A percentile compares a stretch with the other conserved stretches of the same genome.
phyloP scores from a whole-genome alignment of 1,140 invertebrate species.

The Diuraphis noxia region DNA sequence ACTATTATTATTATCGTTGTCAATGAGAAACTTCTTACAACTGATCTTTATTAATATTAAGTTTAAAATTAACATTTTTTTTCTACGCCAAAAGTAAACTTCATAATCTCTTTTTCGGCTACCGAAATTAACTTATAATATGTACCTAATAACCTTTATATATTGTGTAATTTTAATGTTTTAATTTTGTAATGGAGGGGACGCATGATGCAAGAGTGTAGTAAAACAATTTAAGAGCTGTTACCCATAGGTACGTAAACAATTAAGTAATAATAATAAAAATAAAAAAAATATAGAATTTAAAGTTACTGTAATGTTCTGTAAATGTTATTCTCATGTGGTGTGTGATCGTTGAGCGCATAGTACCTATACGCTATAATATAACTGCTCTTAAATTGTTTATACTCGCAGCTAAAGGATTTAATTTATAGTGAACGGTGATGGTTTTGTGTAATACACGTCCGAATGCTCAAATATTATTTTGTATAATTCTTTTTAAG shows the following conservation, averaged over 20 bases:
- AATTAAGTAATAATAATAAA: background rate
- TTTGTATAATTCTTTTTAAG: constrained; percentile 53
- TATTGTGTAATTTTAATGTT: constrained; percentile 5
- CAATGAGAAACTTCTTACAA: background rate
- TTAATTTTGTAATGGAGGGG: constrained; percentile 31
- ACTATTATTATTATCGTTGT: background rate
- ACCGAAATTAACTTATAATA: background rate
- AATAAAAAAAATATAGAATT: background rate
- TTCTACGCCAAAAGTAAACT: background rate
- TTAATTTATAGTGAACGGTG: constrained; percentile 22
- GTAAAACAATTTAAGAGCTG: background rate
- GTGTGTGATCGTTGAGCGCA: background rate
- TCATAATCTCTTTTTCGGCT: constrained; percentile 41
- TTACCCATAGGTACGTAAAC: background rate
- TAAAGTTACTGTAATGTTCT: background rate
- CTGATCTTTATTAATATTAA: constrained; percentile 7
- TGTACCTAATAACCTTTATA: background rate
- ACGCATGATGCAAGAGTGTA: background rate
- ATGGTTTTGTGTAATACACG: constrained; percentile 24
- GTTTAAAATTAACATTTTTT: background rate
- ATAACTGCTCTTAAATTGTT: constrained; percentile 4
- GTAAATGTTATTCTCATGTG: background rate
- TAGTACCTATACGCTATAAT: background rate
- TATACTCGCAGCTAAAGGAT: background rate
- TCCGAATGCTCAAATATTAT: constrained; percentile 53